Percentiles rank a stretch among this genome's conserved stretches.
Evolutionary conservation across 2,113 vertebrate genomes (phyloP).

Genomic region (Pelecanoides urinatrix): DNA sequence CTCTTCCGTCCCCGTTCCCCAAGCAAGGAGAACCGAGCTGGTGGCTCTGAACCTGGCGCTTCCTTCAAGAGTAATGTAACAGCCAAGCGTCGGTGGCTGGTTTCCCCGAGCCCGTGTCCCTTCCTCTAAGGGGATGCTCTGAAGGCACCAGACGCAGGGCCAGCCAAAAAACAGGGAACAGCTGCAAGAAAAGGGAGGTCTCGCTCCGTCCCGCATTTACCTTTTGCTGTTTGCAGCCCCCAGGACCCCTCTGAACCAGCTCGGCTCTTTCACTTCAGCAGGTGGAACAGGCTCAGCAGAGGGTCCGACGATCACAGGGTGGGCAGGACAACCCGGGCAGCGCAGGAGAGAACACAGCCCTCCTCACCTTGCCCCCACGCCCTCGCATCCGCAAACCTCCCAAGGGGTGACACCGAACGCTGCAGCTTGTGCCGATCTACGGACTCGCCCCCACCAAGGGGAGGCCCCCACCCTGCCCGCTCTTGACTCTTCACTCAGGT

Average conservation of each 20-base stretch:
- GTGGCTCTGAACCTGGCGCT: background rate
- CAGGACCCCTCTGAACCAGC: background rate
- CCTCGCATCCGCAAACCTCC: background rate
- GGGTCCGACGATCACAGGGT: background rate
- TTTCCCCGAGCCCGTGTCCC: background rate
- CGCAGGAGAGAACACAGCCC: no score
- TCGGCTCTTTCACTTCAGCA: background rate
- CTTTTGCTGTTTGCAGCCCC: background rate
- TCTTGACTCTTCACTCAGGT: background rate
- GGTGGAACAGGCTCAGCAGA: no score
- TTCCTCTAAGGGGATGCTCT: background rate
- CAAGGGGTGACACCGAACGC: background rate
- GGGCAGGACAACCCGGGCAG: background rate
- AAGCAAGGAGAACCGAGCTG: background rate
- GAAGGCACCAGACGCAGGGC: background rate
- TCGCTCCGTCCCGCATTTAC: background rate
- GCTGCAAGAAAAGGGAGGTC: background rate
- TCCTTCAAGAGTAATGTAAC: background rate
- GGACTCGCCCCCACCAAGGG: background rate
- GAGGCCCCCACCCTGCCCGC: background rate
- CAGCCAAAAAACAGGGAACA: background rate
- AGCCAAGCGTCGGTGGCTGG: background rate
- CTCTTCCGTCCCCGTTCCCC: background rate
- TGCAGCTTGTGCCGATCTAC: background rate
- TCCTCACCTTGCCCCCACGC: background rate